These are phyloP conservation scores for Probaryconus sp. DNA, from an alignment of 1,140 invertebrate species.

Conservation along the genomic window DNA sequence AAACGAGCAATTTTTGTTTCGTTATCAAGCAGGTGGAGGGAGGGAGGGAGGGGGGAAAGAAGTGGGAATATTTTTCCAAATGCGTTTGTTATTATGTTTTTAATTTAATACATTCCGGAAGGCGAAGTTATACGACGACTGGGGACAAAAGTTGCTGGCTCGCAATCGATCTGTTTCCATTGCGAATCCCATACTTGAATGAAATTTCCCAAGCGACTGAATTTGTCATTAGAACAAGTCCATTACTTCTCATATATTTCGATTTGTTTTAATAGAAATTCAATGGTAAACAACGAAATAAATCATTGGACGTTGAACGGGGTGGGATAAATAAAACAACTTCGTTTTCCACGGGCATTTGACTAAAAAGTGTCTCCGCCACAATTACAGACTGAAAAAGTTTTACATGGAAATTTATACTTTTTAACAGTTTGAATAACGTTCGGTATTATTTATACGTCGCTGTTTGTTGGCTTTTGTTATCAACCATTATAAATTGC, in stretches of 20 bases:
- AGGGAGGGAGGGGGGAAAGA: too few relatives aligned
- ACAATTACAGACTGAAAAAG: slow-evolving; percentile 36
- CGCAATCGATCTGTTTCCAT: slow-evolving; percentile 30
- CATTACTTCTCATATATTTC: slow-evolving; percentile 54
- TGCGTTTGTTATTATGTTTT: slow-evolving; percentile 25
- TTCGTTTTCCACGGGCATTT: slow-evolving; percentile 9
- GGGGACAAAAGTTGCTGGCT: slow-evolving; percentile 30
- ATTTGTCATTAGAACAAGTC: slow-evolving; percentile 49
- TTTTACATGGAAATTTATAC: slow-evolving; percentile 46
- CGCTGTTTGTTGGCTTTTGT: too few relatives aligned
- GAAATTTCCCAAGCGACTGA: slow-evolving; percentile 58
- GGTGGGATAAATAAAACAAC: slow-evolving; percentile 20
- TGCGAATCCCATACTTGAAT: slow-evolving; percentile 46
- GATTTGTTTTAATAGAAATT: slow-evolving; percentile 59
- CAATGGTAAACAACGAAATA: slow-evolving; percentile 57
- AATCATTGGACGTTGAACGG: slow-evolving; percentile 48
- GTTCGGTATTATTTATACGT: slow-evolving; percentile 35
- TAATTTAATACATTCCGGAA: slow-evolving; percentile 47
- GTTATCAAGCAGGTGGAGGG: too few relatives aligned
- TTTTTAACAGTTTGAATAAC: slow-evolving; percentile 19
- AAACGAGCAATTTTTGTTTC: too few relatives aligned
- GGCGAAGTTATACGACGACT: slow-evolving; percentile 14
- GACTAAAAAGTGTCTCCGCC: slow-evolving; percentile 33
- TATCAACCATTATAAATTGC: too few relatives aligned
- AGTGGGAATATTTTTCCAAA: too few relatives aligned